Conservation (phyloP, 2,797 vertebrate genomes). For the Pangasius sanitwongsei region DNA sequence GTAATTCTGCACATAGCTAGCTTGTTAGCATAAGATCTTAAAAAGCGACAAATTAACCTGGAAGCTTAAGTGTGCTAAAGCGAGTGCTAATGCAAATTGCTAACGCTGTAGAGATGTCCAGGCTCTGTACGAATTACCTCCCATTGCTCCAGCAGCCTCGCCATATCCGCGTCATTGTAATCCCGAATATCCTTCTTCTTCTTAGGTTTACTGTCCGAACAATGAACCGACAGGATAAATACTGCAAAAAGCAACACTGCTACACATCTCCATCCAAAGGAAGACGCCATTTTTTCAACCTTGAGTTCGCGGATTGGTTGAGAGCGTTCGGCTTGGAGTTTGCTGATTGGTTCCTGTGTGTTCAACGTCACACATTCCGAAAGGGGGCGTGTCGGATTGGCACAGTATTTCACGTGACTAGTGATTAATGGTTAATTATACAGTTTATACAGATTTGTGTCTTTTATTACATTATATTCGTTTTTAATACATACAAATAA, state of each 20-base stretch:
- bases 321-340: neutral
- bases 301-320: neutral
- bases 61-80: neutral
- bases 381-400: neutral
- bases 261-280: constrained; percentile 52
- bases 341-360: constrained; percentile 7
- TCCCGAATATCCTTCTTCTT: constrained; percentile 96
- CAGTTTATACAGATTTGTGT: neutral
- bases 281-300: constrained; percentile 72
- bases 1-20: neutral
- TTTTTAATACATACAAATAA: neutral
- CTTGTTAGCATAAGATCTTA: neutral
- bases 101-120: neutral
- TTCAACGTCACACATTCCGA: neutral
- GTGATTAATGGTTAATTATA: neutral
- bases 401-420: neutral
- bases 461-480: neutral
- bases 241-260: constrained; percentile 61
- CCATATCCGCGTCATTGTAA: constrained; percentile 98
- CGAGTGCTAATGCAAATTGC: neutral
- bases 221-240: constrained; percentile 50
- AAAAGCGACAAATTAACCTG: neutral
- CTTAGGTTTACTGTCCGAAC: constrained; percentile 63
- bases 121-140: constrained; percentile 76
- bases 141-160: constrained; percentile 93